Base-by-base conservation (phyloP, 2,888 invertebrate species). In the Andrena haemorrhoa region DNA sequence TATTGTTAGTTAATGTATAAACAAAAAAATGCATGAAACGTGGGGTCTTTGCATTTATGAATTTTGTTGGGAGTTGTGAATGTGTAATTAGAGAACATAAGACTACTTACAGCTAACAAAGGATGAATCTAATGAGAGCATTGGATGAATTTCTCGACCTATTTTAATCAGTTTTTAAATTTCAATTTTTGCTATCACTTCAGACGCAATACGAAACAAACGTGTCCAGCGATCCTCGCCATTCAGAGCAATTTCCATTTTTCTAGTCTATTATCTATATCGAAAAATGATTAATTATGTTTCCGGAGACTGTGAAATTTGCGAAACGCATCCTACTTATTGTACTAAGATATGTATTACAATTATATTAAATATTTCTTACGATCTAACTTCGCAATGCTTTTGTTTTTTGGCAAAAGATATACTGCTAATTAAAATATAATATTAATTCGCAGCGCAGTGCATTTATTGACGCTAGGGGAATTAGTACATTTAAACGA, bases 301-400 rank as follows among this genome's bases (percentile, higher is more conserved):
- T 82, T 70, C 49, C 75, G 35, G 65, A 74, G 47, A 81, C 74
- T 81, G 53, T 75, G 64, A 74, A 81, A 80, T 74, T 80, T 70
- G 31, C 64, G 58, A 29, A 79, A 80, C 64, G 69, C 49, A 65
- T 74, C 74, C 41, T 81, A 74, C 58, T 80, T 74, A 65, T 35
- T 80, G 47, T 79, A 31, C 33, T 74, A 63, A 68, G 31, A 31
- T 66, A 31, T 26, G 64, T 53, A 53, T 79, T 80, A 79, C 58
- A 69, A 23, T 69, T 81, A 51, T 81, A 65, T 69, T 33, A 72
- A 74, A 74, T 72, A 47, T 79, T 79, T 79, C 60, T 63, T 66
- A 79, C 56, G 16, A 56, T 79, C 61, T 56, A 77, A 68, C n/a
- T 33, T 58, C n/a, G 23, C 35, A 31, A 31, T 65, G 47, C 41